Conservation (phyloP, 1,140 invertebrate genomes). For the Apocrypta bakeri region DNA sequence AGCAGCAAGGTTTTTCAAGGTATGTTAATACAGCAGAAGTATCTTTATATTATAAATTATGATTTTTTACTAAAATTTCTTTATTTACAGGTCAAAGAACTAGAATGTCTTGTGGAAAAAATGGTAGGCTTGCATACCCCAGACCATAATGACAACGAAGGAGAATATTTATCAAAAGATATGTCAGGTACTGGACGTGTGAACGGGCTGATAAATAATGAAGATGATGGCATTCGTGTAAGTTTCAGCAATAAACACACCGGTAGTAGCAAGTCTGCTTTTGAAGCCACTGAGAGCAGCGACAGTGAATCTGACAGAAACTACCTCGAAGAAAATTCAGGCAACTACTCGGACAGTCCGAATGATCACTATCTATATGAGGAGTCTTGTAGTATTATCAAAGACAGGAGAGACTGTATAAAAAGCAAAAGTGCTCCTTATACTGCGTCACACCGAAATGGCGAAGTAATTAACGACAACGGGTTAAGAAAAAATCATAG, state of each 20-base stretch:
- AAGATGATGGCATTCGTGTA: slow-evolving; percentile 48
- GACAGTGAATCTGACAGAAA: slow-evolving; percentile 45
- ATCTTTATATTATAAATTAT: slow-evolving; percentile 22
- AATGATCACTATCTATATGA: slow-evolving; percentile 42
- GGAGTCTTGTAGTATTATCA: slow-evolving; percentile 26
- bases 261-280: not conserved
- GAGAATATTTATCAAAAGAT: slow-evolving; percentile 35
- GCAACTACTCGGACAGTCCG: slow-evolving; percentile 23
- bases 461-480: slow-evolving; percentile 21
- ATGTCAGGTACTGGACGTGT: not conserved
- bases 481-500: not conserved
- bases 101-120: slow-evolving; percentile 66
- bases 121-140: slow-evolving; percentile 59
- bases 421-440: slow-evolving; percentile 11
- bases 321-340: slow-evolving; percentile 41
- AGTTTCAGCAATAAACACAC: slow-evolving; percentile 45
- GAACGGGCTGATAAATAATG: slow-evolving; percentile 38
- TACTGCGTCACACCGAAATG: slow-evolving; percentile 27
- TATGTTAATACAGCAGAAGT: slow-evolving; percentile 55
- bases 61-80: slow-evolving; percentile 18
- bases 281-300: slow-evolving; percentile 23
- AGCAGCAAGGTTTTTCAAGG: slow-evolving; percentile 76
- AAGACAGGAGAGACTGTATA: slow-evolving; percentile 2
- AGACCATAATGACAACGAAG: slow-evolving; percentile 46
- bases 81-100: slow-evolving; percentile 71